These are phyloP conservation scores for Cosmorhoe ocellata DNA, from an alignment of 2,888 invertebrate genomes.

Conservation along the genomic window DNA sequence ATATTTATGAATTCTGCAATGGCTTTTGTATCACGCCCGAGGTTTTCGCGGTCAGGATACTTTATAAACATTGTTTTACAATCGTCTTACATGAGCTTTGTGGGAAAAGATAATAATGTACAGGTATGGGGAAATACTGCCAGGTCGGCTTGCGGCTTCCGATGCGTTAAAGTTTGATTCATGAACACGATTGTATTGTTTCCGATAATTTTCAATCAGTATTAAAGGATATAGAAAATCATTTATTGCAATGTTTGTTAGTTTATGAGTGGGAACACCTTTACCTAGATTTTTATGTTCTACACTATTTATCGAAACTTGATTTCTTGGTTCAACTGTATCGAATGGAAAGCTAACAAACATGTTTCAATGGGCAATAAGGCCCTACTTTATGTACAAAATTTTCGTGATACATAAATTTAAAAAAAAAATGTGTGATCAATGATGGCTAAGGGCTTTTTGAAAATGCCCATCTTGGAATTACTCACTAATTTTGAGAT, in stretches of 20 bases:
- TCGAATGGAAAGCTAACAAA: no score
- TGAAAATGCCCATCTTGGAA: no score
- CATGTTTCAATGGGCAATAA: no score
- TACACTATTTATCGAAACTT: no score
- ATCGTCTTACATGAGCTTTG: constrained; percentile 57
- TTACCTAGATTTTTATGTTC: no score
- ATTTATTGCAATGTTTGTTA: not conserved
- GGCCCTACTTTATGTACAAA: no score
- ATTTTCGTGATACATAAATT: no score
- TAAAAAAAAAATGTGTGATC: no score
- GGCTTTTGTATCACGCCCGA: constrained; percentile 64
- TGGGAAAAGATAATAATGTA: constrained; percentile 41
- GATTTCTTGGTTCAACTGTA: no score
- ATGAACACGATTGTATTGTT: constrained; percentile 15
- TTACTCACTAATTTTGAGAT: no score
- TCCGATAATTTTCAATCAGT: not conserved
- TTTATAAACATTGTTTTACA: constrained; percentile 68
- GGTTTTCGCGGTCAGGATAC: constrained; percentile 46
- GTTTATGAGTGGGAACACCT: not conserved
- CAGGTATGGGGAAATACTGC: constrained; percentile 44
- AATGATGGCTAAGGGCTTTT: no score
- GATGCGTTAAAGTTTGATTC: constrained; percentile 30
- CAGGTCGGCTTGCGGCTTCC: constrained; percentile 38
- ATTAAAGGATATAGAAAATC: not conserved
- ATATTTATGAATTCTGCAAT: constrained; percentile 76